A percentile compares a stretch with the other conserved stretches of the same genome.
Evolutionary conservation across 2,113 vertebrate genomes (phyloP).

Genomic region (Silurus glanis): DNA sequence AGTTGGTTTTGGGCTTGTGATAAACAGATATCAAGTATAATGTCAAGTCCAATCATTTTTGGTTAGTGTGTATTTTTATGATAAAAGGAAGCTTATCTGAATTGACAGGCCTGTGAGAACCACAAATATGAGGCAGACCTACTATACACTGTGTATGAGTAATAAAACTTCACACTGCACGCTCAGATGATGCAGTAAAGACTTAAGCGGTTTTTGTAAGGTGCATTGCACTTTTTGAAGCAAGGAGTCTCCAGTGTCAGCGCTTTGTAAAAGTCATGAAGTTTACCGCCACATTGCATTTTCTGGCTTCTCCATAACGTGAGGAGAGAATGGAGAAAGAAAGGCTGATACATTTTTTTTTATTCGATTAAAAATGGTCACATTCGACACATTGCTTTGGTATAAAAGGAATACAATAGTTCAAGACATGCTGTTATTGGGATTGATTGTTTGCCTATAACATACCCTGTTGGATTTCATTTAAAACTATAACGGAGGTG

Average conservation of each 20-base stretch:
- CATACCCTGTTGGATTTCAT: not conserved
- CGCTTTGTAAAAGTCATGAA: not conserved
- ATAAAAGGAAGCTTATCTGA: not conserved
- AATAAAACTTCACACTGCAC: not conserved
- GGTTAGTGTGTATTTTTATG: not conserved
- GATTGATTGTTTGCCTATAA: not conserved
- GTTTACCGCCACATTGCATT: not conserved
- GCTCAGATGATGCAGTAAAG: not conserved
- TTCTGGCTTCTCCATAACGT: not conserved
- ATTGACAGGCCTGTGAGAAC: not conserved
- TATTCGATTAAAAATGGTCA: not conserved
- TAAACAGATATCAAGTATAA: not conserved
- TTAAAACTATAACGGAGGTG: not conserved
- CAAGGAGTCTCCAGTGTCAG: not conserved
- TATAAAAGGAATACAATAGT: not conserved
- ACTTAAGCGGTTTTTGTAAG: not conserved
- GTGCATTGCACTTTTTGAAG: not conserved
- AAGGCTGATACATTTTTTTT: not conserved
- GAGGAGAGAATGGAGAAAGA: not conserved
- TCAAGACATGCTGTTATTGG: not conserved
- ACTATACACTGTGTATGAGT: not conserved
- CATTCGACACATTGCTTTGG: not conserved
- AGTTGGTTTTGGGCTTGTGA: too few relatives aligned
- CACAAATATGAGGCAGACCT: not conserved
- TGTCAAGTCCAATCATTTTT: not conserved